These are phyloP conservation scores for Melanchra persicariae DNA, from an alignment of 2,888 invertebrate species.

Conservation along the genomic window DNA sequence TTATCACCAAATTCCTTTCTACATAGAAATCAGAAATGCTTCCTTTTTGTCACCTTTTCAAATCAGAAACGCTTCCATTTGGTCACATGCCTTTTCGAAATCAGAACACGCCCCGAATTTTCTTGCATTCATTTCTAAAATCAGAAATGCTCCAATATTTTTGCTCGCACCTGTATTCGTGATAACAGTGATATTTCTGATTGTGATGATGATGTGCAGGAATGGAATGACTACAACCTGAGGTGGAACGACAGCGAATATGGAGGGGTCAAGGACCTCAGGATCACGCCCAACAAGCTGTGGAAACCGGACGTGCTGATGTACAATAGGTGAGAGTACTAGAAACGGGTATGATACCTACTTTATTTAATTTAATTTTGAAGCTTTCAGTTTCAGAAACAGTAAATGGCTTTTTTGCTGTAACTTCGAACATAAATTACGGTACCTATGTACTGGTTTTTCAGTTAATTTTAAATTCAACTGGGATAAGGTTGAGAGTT, in stretches of 20 bases:
- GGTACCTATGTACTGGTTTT: conserved; percentile 2
- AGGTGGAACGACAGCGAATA: conserved; percentile 99
- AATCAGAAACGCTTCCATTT: neutral
- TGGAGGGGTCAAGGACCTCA: conserved; percentile 97
- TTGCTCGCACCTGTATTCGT: conserved; percentile 50
- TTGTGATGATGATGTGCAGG: conserved; percentile 91
- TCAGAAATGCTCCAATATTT: conserved; percentile 62
- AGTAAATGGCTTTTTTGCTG: neutral
- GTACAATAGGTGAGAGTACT: conserved; percentile 97
- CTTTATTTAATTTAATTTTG: conserved; percentile 1
- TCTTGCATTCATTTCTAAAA: conserved; percentile 20
- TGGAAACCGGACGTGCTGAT: conserved; percentile 99
- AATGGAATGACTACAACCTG: conserved; percentile 99
- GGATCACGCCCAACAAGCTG: conserved; percentile 98
- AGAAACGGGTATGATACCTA: conserved; percentile 52
- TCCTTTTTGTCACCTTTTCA: conserved; percentile 11
- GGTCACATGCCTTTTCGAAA: conserved; percentile 19
- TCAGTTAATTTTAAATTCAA: conserved; percentile 11
- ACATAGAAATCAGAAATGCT: neutral
- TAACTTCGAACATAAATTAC: neutral
- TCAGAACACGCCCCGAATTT: conserved; percentile 4
- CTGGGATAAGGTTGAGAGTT: neutral
- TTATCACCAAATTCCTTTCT: neutral
- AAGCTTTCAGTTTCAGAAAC: conserved; percentile 41
- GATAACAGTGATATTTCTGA: conserved; percentile 66